A percentile compares a stretch with the other conserved stretches of the same genome.
These are phyloP conservation scores for Lithobates pipiens DNA, from an alignment of 2,797 vertebrate species.

Conservation along the genomic window DNA sequence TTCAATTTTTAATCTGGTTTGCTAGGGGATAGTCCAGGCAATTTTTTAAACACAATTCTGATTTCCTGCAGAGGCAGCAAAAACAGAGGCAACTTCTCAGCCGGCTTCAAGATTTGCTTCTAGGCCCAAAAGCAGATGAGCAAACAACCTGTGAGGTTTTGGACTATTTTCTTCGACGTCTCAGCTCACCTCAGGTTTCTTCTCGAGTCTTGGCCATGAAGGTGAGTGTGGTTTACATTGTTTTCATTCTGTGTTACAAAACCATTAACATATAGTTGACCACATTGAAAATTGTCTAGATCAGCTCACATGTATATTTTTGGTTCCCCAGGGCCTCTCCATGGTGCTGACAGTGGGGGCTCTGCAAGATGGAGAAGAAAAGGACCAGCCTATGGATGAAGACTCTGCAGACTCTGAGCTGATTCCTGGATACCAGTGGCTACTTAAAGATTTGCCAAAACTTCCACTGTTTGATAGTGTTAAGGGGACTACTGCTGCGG, in stretches of 20 bases:
- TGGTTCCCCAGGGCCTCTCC: constrained; percentile 84
- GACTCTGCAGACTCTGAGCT: constrained; percentile 85
- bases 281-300: background rate
- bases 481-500: constrained; percentile 87
- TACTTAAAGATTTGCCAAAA: constrained; percentile 90
- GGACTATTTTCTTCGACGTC: constrained; percentile 95
- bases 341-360: constrained; percentile 92
- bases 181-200: constrained; percentile 95
- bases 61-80: constrained; percentile 86
- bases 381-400: constrained; percentile 92
- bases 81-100: constrained; percentile 95
- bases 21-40: no score
- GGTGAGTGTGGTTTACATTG: constrained; percentile 73
- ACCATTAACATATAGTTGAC: background rate
- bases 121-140: constrained; percentile 94
- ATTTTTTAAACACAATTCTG: background rate
- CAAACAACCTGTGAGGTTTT: constrained; percentile 97
- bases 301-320: background rate
- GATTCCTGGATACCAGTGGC: constrained; percentile 92
- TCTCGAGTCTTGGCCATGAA: constrained; percentile 96
- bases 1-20: no score
- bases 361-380: constrained; percentile 89
- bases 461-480: constrained; percentile 94
- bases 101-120: constrained; percentile 92
- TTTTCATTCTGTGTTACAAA: background rate